These are phyloP conservation scores for Eupithecia insigniata DNA, from an alignment of 2,888 invertebrate genomes.

Conservation along the genomic window DNA sequence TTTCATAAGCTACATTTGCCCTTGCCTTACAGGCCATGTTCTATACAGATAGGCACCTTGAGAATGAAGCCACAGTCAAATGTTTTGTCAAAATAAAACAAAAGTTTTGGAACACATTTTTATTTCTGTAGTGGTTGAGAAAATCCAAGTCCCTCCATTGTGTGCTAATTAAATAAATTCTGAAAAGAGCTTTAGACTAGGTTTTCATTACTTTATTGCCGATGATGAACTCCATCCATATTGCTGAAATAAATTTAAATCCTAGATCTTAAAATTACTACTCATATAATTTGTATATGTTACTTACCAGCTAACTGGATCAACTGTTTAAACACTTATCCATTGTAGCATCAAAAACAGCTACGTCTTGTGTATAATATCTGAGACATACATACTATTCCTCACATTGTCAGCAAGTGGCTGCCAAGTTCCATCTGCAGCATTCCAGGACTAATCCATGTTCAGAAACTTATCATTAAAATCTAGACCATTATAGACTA, in stretches of 20 bases:
- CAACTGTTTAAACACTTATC: background rate
- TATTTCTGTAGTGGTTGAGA: constrained; percentile 29
- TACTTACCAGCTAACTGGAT: background rate
- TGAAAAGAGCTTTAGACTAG: constrained; percentile 34
- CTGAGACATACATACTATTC: background rate
- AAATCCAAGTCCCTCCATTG: constrained; percentile 41
- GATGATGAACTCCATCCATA: constrained; percentile 3
- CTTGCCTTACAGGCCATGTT: too few species aligned
- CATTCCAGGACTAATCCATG: background rate
- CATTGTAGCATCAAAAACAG: background rate
- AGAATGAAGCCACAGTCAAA: too few species aligned
- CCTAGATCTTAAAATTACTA: constrained; percentile 4
- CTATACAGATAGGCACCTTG: too few species aligned
- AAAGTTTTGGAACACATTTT: constrained; percentile 39
- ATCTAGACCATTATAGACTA: background rate
- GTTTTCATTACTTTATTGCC: constrained; percentile 8
- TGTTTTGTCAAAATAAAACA: constrained; percentile 17
- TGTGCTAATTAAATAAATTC: constrained; percentile 29
- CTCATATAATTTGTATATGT: background rate
- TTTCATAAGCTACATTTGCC: too few species aligned
- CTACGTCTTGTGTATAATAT: background rate
- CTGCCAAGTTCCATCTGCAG: background rate
- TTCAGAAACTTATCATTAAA: background rate
- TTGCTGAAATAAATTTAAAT: constrained; percentile 17
- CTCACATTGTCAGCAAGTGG: background rate